A percentile compares a stretch with the other conserved stretches of the same genome.
These are phyloP conservation scores for Brachionus rubens DNA, from an alignment of 1,140 invertebrate species.

Conservation along the genomic window DNA sequence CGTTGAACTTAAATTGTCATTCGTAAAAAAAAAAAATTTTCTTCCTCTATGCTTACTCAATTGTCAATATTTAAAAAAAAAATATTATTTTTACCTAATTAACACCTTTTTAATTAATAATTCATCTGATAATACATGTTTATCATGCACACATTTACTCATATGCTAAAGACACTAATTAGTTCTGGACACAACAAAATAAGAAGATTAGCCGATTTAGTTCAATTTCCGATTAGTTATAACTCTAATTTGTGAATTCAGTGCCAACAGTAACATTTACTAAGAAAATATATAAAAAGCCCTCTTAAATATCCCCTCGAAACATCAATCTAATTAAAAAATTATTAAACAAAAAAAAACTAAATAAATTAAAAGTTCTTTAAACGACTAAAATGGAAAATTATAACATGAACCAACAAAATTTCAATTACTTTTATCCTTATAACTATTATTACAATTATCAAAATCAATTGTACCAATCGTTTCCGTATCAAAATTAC, in stretches of 20 bases:
- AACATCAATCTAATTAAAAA: background rate
- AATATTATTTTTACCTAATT: slow-evolving; percentile 40
- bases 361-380: background rate
- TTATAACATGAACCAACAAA: slow-evolving; percentile 1
- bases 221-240: slow-evolving; percentile 33
- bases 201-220: slow-evolving; percentile 34
- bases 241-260: slow-evolving; percentile 40
- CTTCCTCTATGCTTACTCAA: slow-evolving; percentile 19
- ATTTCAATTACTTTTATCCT: slow-evolving; percentile 18
- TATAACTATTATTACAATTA: slow-evolving; percentile 24
- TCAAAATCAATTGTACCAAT: background rate
- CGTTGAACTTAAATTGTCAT: background rate
- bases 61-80: too few relatives aligned
- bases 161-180: slow-evolving; percentile 15
- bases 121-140: slow-evolving; percentile 41
- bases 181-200: slow-evolving; percentile 9
- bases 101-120: slow-evolving; percentile 34
- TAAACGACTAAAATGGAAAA: background rate
- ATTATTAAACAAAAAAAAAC: background rate
- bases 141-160: slow-evolving; percentile 5
- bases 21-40: background rate
- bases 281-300: background rate
- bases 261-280: background rate
- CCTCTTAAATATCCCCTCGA: background rate
- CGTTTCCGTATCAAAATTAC: slow-evolving; percentile 2